Conservation (phyloP, 2,888 invertebrate species). For the Psylliodes chrysocephalus region DNA sequence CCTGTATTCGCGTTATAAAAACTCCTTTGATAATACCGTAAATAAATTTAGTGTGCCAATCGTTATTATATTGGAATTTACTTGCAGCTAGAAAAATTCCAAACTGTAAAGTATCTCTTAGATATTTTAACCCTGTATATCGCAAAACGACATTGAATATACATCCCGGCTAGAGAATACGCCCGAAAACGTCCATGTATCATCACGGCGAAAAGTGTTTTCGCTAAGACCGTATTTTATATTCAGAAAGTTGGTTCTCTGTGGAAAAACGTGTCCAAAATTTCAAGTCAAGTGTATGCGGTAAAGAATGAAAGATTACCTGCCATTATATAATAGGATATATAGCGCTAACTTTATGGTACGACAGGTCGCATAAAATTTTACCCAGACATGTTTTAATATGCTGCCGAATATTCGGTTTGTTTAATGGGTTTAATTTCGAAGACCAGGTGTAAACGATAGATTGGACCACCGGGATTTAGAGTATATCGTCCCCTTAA, state of each 20-base stretch:
- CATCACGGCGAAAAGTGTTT: slow-evolving; percentile 30
- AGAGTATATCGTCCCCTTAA: no score
- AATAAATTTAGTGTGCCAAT: no score
- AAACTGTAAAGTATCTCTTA: no score
- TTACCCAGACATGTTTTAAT: neutral
- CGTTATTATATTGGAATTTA: no score
- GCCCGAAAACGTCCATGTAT: slow-evolving; percentile 21
- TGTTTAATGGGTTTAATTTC: neutral
- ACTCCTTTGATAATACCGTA: no score
- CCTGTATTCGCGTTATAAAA: no score
- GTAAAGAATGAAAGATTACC: slow-evolving; percentile 24
- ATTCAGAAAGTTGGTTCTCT: slow-evolving; percentile 34
- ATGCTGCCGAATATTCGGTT: neutral
- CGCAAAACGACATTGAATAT: slow-evolving; percentile 9
- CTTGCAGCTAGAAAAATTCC: no score
- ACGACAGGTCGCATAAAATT: neutral
- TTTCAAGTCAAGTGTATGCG: slow-evolving; percentile 24
- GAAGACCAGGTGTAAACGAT: no score
- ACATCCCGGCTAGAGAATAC: neutral
- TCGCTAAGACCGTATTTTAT: slow-evolving; percentile 34
- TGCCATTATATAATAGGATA: slow-evolving; percentile 28
- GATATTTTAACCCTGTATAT: neutral
- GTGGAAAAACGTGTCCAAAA: slow-evolving; percentile 33
- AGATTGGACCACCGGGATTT: no score
- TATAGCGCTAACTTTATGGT: slow-evolving; percentile 7